phyloP scores from a whole-genome alignment of 2,113 vertebrate genomes.

The Campylorhamphus procurvoides region DNA sequence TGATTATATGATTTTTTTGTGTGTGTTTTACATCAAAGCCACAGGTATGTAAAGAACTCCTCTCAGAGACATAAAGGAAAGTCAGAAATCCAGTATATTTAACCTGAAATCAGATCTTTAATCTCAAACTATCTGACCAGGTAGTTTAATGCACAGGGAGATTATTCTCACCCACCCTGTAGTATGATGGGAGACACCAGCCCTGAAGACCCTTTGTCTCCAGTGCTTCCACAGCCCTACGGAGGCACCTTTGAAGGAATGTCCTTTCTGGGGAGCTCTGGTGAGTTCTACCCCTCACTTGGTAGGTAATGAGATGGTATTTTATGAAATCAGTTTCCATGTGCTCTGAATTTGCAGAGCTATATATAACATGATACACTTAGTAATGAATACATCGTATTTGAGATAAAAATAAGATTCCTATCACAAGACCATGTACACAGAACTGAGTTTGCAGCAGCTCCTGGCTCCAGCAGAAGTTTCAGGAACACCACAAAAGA shows the following conservation, averaged over 20 bases:
- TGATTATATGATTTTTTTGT: background rate
- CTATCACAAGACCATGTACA: background rate
- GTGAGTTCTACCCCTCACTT: background rate
- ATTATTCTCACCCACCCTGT: background rate
- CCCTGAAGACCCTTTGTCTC: background rate
- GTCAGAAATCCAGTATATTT: background rate
- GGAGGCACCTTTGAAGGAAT: background rate
- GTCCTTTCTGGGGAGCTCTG: background rate
- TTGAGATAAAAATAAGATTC: conserved; percentile 40
- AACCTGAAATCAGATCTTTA: background rate
- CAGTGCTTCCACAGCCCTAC: background rate
- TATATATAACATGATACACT: conserved; percentile 40
- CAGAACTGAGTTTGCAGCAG: conserved; percentile 23
- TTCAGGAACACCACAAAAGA: background rate
- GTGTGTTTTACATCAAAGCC: background rate
- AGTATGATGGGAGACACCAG: background rate
- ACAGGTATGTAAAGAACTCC: background rate
- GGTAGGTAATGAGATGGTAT: background rate
- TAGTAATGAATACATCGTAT: conserved; percentile 7
- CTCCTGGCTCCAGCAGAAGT: background rate
- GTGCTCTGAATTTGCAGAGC: conserved; percentile 10
- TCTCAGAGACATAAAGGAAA: background rate
- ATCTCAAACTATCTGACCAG: background rate
- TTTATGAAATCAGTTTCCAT: background rate
- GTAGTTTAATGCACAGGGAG: background rate